Evolutionary conservation across 2,113 vertebrate species (phyloP).

Genomic region (Girardinichthys multiradiatus): DNA sequence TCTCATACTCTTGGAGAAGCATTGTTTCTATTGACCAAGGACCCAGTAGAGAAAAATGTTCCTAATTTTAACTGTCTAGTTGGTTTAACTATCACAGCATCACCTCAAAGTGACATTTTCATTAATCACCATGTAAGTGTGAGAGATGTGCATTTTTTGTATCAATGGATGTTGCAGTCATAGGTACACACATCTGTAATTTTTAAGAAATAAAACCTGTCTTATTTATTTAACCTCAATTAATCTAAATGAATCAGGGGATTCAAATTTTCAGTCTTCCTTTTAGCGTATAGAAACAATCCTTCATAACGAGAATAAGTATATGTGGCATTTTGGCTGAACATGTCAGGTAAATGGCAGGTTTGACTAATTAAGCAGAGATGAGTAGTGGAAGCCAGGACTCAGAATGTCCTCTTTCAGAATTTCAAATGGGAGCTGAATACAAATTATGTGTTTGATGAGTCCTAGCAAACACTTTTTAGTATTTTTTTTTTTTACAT

Average conservation of each 20-base stretch:
- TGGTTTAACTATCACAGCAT: too few relatives aligned
- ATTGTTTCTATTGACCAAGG: too few relatives aligned
- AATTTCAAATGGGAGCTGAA: slow-evolving; percentile 1
- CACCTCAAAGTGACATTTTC: too few relatives aligned
- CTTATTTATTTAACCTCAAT: not conserved
- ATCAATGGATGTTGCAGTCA: too few relatives aligned
- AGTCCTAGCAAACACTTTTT: slow-evolving; percentile 1
- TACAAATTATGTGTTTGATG: slow-evolving; percentile 1
- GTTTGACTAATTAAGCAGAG: slow-evolving; percentile 35
- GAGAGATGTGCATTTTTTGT: too few relatives aligned
- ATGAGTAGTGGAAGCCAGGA: slow-evolving; percentile 25
- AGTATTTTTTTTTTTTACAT: not conserved
- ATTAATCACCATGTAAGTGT: too few relatives aligned
- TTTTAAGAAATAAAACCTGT: too few relatives aligned
- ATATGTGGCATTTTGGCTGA: slow-evolving; percentile 23
- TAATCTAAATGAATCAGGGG: slow-evolving; percentile 13
- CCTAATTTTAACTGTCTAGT: too few relatives aligned
- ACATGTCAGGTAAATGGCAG: slow-evolving; percentile 22
- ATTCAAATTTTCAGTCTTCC: not conserved
- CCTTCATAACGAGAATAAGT: slow-evolving; percentile 18
- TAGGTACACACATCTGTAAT: too few relatives aligned
- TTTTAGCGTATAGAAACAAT: not conserved
- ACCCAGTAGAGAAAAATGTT: too few relatives aligned
- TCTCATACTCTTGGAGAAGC: too few relatives aligned
- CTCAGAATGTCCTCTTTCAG: slow-evolving; percentile 34